Evolutionary conservation across 2,888 invertebrate species (phyloP).

Genomic region (Melinopterus prodromus): DNA sequence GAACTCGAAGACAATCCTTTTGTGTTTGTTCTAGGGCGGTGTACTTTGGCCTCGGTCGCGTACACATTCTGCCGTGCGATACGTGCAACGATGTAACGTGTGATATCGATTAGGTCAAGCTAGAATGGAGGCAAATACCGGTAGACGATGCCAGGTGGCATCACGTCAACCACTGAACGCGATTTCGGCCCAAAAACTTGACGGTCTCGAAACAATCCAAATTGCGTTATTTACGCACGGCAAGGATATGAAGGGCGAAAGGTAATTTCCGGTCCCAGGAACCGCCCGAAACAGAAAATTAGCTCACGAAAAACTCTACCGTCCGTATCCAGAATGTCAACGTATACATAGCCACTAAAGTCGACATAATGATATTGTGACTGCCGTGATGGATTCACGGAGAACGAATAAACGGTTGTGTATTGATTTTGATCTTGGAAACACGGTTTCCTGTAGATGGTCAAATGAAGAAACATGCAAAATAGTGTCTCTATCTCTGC

Average conservation of each 20-base stretch:
- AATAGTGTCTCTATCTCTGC: too few relatives aligned
- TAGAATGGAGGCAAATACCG: neutral
- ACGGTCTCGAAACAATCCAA: neutral
- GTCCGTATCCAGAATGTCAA: neutral
- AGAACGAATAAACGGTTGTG: neutral
- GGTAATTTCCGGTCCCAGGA: neutral
- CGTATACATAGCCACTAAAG: neutral
- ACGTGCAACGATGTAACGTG: constrained; percentile 4
- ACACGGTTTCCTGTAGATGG: neutral
- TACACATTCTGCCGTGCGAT: neutral
- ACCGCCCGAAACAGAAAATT: neutral
- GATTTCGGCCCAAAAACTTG: neutral
- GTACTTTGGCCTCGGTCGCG: neutral
- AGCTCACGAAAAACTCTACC: neutral
- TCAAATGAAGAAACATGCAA: neutral
- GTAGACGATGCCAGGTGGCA: neutral
- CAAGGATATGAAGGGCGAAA: neutral
- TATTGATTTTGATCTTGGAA: neutral
- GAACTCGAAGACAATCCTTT: neutral
- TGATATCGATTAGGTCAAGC: neutral
- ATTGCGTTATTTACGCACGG: constrained; percentile 4
- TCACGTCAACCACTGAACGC: neutral
- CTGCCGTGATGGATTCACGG: neutral
- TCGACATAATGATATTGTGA: neutral
- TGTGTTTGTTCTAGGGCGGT: constrained; percentile 4